Conservation (phyloP, 1,140 invertebrate genomes). For the Coptotermes formosanus region DNA sequence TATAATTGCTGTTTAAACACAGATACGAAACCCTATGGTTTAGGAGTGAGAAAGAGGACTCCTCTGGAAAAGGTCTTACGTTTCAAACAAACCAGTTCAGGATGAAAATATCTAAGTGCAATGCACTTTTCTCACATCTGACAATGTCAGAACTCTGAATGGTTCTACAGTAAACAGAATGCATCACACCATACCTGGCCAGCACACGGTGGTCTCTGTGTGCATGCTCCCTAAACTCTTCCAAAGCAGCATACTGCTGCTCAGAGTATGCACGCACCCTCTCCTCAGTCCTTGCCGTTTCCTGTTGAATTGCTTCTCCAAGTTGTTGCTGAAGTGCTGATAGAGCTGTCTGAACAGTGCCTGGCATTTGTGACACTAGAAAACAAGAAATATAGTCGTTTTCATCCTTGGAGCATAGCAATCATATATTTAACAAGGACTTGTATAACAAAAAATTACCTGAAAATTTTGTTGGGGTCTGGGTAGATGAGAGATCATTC, state of each 20-base stretch:
- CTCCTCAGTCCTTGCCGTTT: conserved; percentile 51
- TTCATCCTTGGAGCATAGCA: not conserved
- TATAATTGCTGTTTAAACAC: too few relatives aligned
- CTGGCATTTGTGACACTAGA: conserved; percentile 45
- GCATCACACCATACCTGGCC: conserved; percentile 43
- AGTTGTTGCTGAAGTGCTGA: conserved; percentile 51
- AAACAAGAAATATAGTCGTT: not conserved
- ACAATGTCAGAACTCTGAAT: not conserved
- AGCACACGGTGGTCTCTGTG: conserved; percentile 52
- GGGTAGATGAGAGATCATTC: conserved; percentile 42
- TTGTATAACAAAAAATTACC: conserved; percentile 38
- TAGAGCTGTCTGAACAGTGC: conserved; percentile 43
- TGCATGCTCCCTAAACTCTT: conserved; percentile 50
- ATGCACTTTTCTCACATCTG: too few relatives aligned
- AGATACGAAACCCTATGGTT: too few relatives aligned
- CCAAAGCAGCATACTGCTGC: conserved; percentile 52
- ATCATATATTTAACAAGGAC: not conserved
- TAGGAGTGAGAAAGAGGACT: too few relatives aligned
- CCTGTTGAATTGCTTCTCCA: conserved; percentile 49
- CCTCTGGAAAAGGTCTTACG: too few relatives aligned
- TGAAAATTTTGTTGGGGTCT: conserved; percentile 46
- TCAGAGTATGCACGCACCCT: conserved; percentile 52
- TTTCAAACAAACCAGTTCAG: too few relatives aligned
- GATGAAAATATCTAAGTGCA: too few relatives aligned
- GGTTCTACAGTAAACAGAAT: not conserved